These are phyloP conservation scores for Hepsetus odoe DNA, from an alignment of 2,113 vertebrate genomes.

Conservation along the genomic window DNA sequence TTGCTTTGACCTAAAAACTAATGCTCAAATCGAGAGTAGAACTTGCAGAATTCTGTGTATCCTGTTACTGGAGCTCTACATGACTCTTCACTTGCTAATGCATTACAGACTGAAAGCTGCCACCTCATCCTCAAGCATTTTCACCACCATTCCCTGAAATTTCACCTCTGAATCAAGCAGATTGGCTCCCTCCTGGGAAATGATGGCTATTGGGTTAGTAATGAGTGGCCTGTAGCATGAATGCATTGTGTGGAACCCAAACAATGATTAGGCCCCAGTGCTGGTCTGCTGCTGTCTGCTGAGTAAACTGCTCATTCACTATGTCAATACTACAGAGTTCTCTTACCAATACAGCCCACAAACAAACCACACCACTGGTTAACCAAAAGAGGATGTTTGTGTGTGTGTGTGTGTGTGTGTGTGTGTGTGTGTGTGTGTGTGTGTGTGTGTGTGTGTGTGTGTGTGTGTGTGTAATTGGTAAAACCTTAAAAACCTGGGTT, in stretches of 20 bases:
- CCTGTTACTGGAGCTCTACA: too few relatives aligned
- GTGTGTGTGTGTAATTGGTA: not conserved
- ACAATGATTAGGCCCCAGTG: not conserved
- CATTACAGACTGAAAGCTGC: not conserved
- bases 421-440: constrained; percentile 8
- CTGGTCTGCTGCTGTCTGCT: not conserved
- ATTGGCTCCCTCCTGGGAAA: not conserved
- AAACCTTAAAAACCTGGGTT: not conserved
- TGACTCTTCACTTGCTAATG: not conserved
- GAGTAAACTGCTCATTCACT: not conserved
- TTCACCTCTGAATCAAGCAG: not conserved
- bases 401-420: too few relatives aligned
- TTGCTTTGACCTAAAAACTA: too few relatives aligned
- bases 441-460: constrained; percentile 22
- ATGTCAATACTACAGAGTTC: not conserved
- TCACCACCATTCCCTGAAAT: not conserved
- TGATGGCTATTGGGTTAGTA: not conserved
- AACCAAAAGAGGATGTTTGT: not conserved
- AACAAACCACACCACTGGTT: not conserved
- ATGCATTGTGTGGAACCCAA: not conserved
- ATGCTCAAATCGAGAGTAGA: too few relatives aligned
- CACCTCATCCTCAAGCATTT: not conserved
- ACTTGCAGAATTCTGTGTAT: too few relatives aligned
- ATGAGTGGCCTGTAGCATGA: constrained; percentile 3
- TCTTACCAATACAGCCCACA: not conserved